Base-by-base conservation (phyloP, 2,888 invertebrate genomes). In the Drosophila neotestacea region DNA sequence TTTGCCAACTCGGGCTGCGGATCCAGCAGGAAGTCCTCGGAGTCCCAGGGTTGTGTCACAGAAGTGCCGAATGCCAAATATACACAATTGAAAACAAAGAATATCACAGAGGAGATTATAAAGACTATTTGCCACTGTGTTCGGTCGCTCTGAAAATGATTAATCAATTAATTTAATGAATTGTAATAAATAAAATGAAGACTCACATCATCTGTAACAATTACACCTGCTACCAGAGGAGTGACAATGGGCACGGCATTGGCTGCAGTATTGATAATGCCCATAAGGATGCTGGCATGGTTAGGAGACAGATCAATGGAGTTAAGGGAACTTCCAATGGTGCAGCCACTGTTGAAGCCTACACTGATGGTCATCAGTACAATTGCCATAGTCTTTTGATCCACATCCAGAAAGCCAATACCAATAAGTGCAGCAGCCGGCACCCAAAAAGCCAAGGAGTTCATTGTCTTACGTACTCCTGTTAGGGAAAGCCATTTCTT, bases 101-200 rank as follows among this genome's bases (percentile, higher is more conserved):
- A 96, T 9, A 96, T 92, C 6, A 93, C 94, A 0, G 96, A 94
- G 0, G 96, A 70, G 10, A 89, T 93, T 85, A 95, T 95, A 91
- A 97, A 97, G 10, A 96, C 95, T 47, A 94, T 94, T 71, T 94
- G 94, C 97, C 97, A 97, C 86, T 95, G 94, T 0, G 89, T 67
- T 3, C 94, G 93, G 76, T 95, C 93, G 0, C 39, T 13, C 91
- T 91, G 51, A 0, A 41, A 46, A 16, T 16, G 0, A 16, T 16
- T 16, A 1, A 16, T 16, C 16, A 16, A 16, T 16, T 16, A 16
- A 16, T 16, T 16, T 16, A 16, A 16, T 16, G 1, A 16, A 16
- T 16, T 16, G 1, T 1, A 16, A 16, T 11, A 11, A 11, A 6
- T 6, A 11, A 10, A 16, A 22, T 9, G 1, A 6, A 6, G 11